Evolutionary conservation across 1,140 invertebrate species (phyloP), one percentile per base, ranked within the genome.

Genomic region (Platorchestia sp.): DNA sequence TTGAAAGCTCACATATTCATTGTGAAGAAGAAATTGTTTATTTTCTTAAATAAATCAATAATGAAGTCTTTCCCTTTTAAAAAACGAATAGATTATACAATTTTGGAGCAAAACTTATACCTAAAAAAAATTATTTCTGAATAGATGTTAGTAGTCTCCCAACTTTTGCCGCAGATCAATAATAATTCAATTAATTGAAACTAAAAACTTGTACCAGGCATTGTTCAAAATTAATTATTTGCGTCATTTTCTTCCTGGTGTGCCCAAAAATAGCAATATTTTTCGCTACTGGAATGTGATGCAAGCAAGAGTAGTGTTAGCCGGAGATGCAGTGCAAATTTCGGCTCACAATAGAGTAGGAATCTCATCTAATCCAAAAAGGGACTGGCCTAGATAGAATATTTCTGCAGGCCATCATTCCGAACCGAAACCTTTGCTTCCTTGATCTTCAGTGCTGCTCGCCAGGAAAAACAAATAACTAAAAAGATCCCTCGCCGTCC

Each of bases 351-450:
- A 75, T 75, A 27, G 59, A 75, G 10, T 75, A 75, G 59, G 59
- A 75, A 75, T 75, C 59, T 75, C 59, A 75, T 75, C 59, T 75
- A 75, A 75, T 75, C 59, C 59, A 75, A 75, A 36, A 75, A 75
- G 59, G 59, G 59, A 75, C 59, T 3, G 7, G 59, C 59, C 59
- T 75, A 36, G 59, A 75, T 75, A 75, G 59, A 75, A 75, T 75
- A 75, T 75, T 75, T 75, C 59, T 75, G 59, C 59, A 75, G 59
- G 27, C 59, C 59, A 75, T 75, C 59, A 75, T 75, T 75, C 59
- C 59, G 59, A 75, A 75, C 59, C 59, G 59, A 75, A 75, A 75
- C 59, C 59, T 75, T 75, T 75, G 59, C 59, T 36, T 75, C 59
- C 59, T 75, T 75, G 59, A 75, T 75, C 59, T 75, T 75, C 59